These are phyloP conservation scores for Astyanax mexicanus DNA, from an alignment of 2,797 vertebrate genomes.

Conservation along the genomic window DNA sequence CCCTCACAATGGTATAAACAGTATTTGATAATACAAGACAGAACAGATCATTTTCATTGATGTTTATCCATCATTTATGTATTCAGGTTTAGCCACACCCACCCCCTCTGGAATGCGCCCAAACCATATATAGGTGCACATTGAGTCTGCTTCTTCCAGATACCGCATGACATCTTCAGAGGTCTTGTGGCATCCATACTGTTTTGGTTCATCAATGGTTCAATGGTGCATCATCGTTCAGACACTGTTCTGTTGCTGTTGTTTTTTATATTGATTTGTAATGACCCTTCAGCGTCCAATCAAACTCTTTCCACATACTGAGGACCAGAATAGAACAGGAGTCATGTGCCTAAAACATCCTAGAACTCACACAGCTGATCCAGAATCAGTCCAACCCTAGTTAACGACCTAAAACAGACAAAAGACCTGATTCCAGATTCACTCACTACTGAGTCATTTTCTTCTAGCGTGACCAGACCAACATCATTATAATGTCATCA, in stretches of 20 bases:
- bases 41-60: no score
- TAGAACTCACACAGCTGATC: conserved; percentile 8
- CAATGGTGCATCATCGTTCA: background rate
- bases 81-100: no score
- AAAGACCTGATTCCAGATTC: conserved; percentile 6
- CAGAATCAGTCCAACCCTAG: background rate
- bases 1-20: no score
- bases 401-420: background rate
- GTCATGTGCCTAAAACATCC: background rate
- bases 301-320: conserved; percentile 4
- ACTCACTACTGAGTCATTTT: background rate
- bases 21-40: no score
- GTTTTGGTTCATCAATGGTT: background rate
- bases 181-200: no score
- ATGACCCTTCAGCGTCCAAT: background rate
- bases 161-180: no score
- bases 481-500: conserved; percentile 33
- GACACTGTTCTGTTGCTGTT: background rate
- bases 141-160: no score
- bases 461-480: background rate
- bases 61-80: no score
- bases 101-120: no score
- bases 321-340: conserved; percentile 32
- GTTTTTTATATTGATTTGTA: background rate
- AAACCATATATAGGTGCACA: no score